phyloP scores from a whole-genome alignment of 2,888 invertebrate species.

The Dynastes tityus region DNA sequence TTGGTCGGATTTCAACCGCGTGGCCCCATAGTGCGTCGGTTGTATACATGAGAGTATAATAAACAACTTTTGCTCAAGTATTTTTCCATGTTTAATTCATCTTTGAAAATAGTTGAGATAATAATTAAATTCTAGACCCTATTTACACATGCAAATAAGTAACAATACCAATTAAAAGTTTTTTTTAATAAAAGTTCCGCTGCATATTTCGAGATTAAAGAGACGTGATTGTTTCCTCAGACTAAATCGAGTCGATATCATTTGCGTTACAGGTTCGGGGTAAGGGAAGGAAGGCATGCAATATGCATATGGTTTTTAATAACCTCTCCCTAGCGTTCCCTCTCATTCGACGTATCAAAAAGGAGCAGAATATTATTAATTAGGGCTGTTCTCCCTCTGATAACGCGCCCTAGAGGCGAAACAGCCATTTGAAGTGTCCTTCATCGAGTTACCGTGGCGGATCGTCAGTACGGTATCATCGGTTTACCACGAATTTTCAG shows the following conservation, averaged over 20 bases:
- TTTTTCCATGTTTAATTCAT: no score
- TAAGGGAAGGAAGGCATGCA: conserved; percentile 58
- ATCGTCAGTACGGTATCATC: conserved; percentile 47
- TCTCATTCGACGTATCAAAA: conserved; percentile 31
- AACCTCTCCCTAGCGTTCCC: conserved; percentile 59
- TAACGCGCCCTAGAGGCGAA: conserved; percentile 57
- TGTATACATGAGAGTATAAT: no score
- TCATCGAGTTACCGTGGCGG: conserved; percentile 57
- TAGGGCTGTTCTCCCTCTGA: conserved; percentile 63
- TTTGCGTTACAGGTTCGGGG: not conserved
- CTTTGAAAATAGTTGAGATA: no score
- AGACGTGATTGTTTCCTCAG: conserved; percentile 31
- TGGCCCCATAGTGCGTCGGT: no score
- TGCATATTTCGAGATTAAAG: conserved; percentile 1
- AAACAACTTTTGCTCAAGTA: no score
- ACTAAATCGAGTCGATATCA: not conserved
- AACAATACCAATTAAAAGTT: conserved; percentile 22
- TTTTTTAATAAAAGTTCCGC: not conserved
- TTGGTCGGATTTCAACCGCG: no score
- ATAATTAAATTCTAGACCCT: no score
- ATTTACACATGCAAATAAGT: no score
- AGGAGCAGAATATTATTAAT: conserved; percentile 64
- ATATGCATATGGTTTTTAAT: conserved; percentile 67
- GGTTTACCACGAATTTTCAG: conserved; percentile 56
- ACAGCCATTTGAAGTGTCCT: conserved; percentile 59